phyloP scores from a whole-genome alignment of 2,888 invertebrate genomes.

The Flabesymbios commensalis region DNA sequence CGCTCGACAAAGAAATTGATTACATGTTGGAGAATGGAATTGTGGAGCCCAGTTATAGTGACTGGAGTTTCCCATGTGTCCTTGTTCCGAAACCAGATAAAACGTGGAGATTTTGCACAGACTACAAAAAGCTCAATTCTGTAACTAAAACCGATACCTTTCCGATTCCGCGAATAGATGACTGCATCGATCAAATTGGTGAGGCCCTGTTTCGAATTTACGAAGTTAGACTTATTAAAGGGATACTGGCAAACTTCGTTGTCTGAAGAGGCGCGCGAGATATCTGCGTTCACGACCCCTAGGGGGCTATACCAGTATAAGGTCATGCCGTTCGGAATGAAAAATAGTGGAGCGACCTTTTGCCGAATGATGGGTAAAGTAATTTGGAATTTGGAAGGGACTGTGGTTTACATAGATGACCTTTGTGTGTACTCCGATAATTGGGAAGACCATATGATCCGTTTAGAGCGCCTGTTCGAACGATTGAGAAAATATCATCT shows the following conservation, averaged over 20 bases:
- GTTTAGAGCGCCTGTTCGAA: neutral
- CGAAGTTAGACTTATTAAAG: conserved; percentile 36
- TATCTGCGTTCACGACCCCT: too few species aligned
- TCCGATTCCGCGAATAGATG: conserved; percentile 37
- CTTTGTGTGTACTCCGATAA: too few species aligned
- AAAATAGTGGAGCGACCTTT: neutral
- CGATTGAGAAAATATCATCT: neutral
- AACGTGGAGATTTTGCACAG: conserved; percentile 30
- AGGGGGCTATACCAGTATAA: too few species aligned
- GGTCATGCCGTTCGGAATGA: neutral
- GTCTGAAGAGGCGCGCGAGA: too few species aligned
- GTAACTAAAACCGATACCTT: conserved; percentile 37
- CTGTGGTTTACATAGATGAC: neutral
- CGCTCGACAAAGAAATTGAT: conserved; percentile 26
- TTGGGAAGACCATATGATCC: neutral
- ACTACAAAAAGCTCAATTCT: conserved; percentile 35
- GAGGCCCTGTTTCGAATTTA: conserved; percentile 35
- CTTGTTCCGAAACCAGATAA: conserved; percentile 16
- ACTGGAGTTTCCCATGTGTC: conserved; percentile 37
- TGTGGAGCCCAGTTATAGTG: conserved; percentile 34
- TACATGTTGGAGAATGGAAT: conserved; percentile 38
- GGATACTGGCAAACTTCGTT: conserved; percentile 32
- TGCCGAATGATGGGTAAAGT: neutral
- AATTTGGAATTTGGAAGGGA: neutral
- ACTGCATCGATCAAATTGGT: conserved; percentile 38